A percentile compares a stretch with the other conserved stretches of the same genome.
These are phyloP conservation scores for Streptopelia turtur DNA, from an alignment of 2,797 vertebrate species.

Conservation along the genomic window DNA sequence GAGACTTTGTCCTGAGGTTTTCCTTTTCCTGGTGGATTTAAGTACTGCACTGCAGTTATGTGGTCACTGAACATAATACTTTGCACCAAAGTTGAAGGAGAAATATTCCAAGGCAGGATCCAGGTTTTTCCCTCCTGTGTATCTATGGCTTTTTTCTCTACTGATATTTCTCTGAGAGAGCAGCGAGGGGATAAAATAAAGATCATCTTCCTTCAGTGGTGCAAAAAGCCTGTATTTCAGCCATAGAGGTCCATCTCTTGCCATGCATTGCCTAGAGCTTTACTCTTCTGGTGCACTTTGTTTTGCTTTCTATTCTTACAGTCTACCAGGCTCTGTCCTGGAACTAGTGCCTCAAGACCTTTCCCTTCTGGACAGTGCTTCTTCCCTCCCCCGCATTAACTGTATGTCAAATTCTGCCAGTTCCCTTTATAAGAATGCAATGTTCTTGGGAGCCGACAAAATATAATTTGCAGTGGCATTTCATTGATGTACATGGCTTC, in stretches of 20 bases:
- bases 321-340: neutral
- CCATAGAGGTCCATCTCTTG: neutral
- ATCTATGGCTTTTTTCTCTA: neutral
- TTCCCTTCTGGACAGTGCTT: slow-evolving; percentile 21
- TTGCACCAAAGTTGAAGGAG: neutral
- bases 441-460: slow-evolving; percentile 31
- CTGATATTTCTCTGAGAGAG: neutral
- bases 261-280: neutral
- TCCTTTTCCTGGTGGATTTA: neutral
- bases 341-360: neutral
- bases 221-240: neutral
- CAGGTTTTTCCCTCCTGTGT: neutral
- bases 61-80: neutral
- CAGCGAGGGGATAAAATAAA: neutral
- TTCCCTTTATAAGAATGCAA: slow-evolving; percentile 35
- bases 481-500: neutral
- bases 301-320: slow-evolving; percentile 30
- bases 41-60: neutral
- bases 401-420: neutral
- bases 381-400: neutral
- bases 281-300: neutral
- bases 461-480: slow-evolving; percentile 35
- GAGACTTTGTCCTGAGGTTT: neutral
- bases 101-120: neutral
- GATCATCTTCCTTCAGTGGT: neutral